Evolutionary conservation across 23 tunicate genomes (phyloP).

Genomic region (Styela clava): DNA sequence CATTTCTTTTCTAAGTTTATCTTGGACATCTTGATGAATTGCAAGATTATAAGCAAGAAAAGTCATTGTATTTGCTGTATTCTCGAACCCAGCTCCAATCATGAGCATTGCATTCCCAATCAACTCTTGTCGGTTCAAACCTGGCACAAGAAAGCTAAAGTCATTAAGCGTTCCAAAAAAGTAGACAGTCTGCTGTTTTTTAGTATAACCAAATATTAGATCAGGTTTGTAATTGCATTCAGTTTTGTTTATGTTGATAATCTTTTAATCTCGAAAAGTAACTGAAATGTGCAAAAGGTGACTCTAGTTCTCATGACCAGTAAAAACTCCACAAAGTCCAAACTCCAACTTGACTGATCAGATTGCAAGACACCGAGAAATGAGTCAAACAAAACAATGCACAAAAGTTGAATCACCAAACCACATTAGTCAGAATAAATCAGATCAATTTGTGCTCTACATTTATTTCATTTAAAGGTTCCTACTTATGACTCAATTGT

Average conservation of each 20-base stretch:
- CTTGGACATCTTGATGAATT: slow-evolving; percentile 51
- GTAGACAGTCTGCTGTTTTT: neutral
- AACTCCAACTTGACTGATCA: too few species aligned
- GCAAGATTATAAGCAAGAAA: slow-evolving; percentile 70
- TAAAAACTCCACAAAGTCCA: too few species aligned
- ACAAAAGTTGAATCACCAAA: too few species aligned
- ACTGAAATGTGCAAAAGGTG: neutral
- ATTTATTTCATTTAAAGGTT: too few species aligned
- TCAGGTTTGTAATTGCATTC: neutral
- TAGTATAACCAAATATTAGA: neutral
- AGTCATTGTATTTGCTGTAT: slow-evolving; percentile 55
- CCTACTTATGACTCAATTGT: too few species aligned
- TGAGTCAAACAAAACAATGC: too few species aligned
- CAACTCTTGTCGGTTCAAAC: slow-evolving; percentile 59
- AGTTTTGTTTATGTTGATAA: slow-evolving; percentile 5
- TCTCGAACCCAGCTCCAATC: slow-evolving; percentile 81
- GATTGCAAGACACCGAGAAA: too few species aligned
- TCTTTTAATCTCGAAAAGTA: neutral
- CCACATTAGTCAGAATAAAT: too few species aligned
- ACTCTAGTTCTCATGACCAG: too few species aligned
- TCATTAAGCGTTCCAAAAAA: neutral
- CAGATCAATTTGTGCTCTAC: too few species aligned
- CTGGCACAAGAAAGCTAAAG: too few species aligned
- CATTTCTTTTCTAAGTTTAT: slow-evolving; percentile 54
- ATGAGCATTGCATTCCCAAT: slow-evolving; percentile 60